Evolutionary conservation across 2,888 invertebrate species (phyloP).

Genomic region (Acleris literana): DNA sequence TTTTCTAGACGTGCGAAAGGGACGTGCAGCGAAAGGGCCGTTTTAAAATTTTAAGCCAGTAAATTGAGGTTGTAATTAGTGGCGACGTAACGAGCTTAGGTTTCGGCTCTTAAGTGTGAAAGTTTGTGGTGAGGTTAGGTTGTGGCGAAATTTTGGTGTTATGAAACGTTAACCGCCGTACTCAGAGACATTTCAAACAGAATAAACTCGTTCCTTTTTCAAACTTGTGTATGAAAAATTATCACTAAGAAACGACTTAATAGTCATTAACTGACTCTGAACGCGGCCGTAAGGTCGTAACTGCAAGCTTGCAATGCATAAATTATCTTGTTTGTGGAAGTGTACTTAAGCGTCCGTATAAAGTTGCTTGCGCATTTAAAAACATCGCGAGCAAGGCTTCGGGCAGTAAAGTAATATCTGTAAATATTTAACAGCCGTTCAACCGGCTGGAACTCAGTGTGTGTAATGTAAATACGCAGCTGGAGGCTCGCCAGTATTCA

Average conservation of each 20-base stretch:
- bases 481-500: slow-evolving; percentile 73
- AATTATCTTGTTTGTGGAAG: no score
- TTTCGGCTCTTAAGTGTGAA: slow-evolving; percentile 66
- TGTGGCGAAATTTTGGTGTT: not conserved
- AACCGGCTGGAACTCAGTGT: slow-evolving; percentile 4
- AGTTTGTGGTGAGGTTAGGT: slow-evolving; percentile 50
- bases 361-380: no score
- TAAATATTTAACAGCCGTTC: slow-evolving; percentile 4
- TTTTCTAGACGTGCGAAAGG: slow-evolving; percentile 62
- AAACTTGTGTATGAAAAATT: no score
- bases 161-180: no score
- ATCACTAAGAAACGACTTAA: no score
- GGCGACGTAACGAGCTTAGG: slow-evolving; percentile 72
- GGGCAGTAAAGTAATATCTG: not conserved
- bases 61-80: slow-evolving; percentile 75
- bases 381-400: not conserved
- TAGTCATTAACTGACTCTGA: no score
- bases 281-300: no score
- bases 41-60: slow-evolving; percentile 73
- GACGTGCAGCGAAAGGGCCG: slow-evolving; percentile 57
- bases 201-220: no score
- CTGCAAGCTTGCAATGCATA: no score
- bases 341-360: no score
- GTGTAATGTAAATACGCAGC: slow-evolving; percentile 41
- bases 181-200: no score